Percentiles rank a stretch among this genome's conserved stretches.
phyloP scores from a whole-genome alignment of 2,797 vertebrate species.

The Acanthurus lineatus region DNA sequence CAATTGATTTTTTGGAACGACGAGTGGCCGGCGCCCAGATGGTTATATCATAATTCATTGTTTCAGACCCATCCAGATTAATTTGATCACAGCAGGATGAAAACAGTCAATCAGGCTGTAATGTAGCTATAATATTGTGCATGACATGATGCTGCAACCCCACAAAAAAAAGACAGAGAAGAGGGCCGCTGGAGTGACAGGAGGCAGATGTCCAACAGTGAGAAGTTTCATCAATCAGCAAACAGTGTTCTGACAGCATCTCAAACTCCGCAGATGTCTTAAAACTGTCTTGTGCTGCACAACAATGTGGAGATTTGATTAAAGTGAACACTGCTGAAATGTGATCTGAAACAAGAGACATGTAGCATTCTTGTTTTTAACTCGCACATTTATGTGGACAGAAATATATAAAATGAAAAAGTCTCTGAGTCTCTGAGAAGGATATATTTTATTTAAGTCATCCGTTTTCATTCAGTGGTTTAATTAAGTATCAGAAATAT shows the following conservation, averaged over 20 bases:
- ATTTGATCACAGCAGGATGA: constrained; percentile 70
- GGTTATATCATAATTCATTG: constrained; percentile 75
- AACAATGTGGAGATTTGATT: background rate
- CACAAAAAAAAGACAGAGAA: constrained; percentile 24
- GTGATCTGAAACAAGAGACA: background rate
- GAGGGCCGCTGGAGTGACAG: constrained; percentile 16
- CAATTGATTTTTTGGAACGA: constrained; percentile 70
- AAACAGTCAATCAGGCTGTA: constrained; percentile 66
- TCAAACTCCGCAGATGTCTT: constrained; percentile 18
- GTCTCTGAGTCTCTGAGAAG: background rate
- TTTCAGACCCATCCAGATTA: constrained; percentile 68
- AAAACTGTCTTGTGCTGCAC: constrained; percentile 7
- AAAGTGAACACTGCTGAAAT: background rate
- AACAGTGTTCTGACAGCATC: constrained; percentile 18
- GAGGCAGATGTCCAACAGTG: constrained; percentile 50
- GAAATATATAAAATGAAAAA: background rate
- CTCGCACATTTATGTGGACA: background rate
- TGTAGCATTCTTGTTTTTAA: background rate
- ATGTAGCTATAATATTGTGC: constrained; percentile 61
- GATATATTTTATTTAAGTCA: background rate
- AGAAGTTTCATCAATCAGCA: constrained; percentile 32
- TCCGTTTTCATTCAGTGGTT: background rate
- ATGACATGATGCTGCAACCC: constrained; percentile 51
- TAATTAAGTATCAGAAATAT: background rate
- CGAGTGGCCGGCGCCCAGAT: constrained; percentile 62